These are phyloP conservation scores for Alexandromys fortis DNA, from an alignment of 2,113 vertebrate species.

Conservation along the genomic window DNA sequence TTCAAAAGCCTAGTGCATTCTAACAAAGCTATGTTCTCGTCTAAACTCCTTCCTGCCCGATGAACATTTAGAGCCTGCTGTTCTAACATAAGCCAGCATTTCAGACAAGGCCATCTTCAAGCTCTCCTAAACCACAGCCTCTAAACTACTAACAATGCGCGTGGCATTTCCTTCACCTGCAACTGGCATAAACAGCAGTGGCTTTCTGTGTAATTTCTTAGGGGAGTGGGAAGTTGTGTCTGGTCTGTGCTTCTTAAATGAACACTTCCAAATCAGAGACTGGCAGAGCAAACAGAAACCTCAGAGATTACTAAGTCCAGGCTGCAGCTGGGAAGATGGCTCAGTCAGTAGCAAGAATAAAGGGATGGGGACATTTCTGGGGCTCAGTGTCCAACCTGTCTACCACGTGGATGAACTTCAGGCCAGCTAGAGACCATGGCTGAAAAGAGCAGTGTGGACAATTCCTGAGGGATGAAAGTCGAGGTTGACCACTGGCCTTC, in stretches of 20 bases:
- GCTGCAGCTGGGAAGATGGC: background rate
- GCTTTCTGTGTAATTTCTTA: background rate
- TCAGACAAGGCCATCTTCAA: background rate
- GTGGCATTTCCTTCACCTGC: background rate
- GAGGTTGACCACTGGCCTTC: background rate
- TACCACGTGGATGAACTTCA: background rate
- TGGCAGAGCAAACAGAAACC: background rate
- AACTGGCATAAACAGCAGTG: background rate
- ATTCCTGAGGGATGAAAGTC: background rate
- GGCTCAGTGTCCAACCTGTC: background rate
- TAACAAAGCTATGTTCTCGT: background rate
- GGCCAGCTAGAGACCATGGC: background rate
- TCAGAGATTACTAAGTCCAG: background rate
- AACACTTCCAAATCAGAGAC: slow-evolving; percentile 23
- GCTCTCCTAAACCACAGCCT: background rate
- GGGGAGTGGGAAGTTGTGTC: background rate
- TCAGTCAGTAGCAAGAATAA: background rate
- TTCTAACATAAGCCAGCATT: background rate
- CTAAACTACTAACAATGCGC: background rate
- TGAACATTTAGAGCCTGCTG: background rate
- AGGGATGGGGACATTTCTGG: too few species aligned
- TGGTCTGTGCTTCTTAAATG: background rate
- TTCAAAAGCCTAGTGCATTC: background rate
- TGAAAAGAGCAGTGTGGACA: background rate
- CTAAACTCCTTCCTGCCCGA: background rate